Evolutionary conservation across 1,140 invertebrate species (phyloP).

Genomic region (Caenorhabditis elegans): DNA sequence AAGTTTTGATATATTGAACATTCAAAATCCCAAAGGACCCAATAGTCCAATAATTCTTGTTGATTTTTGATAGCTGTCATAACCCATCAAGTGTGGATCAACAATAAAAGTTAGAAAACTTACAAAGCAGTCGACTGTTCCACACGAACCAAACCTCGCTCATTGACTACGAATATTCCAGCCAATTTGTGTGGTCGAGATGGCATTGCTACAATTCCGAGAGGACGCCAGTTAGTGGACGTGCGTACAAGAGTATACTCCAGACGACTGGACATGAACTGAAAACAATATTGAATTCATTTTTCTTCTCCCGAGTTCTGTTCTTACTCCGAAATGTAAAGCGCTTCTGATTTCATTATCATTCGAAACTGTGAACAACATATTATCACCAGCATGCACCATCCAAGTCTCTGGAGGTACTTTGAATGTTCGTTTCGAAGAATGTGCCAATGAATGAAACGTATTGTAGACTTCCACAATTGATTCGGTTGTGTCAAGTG

Average conservation of each 20-base stretch:
- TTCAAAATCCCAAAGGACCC: not conserved
- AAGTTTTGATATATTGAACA: not conserved
- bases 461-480: slow-evolving; percentile 10
- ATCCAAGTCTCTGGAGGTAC: slow-evolving; percentile 36
- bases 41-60: not conserved
- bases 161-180: slow-evolving; percentile 21
- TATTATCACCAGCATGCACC: not conserved
- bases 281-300: not conserved
- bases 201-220: slow-evolving; percentile 3
- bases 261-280: slow-evolving; percentile 13
- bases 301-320: not conserved
- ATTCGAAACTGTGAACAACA: slow-evolving; percentile 37
- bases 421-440: slow-evolving; percentile 1
- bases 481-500: not conserved
- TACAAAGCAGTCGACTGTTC: slow-evolving; percentile 7
- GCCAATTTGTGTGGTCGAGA: slow-evolving; percentile 14
- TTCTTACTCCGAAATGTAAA: slow-evolving; percentile 26
- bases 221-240: not conserved
- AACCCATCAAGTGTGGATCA: not conserved
- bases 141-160: slow-evolving; percentile 4
- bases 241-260: not conserved
- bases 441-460: not conserved
- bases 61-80: not conserved
- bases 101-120: not conserved
- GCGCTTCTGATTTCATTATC: slow-evolving; percentile 23